Conservation (phyloP, 1,140 invertebrate genomes). For the Anastrepha obliqua region DNA sequence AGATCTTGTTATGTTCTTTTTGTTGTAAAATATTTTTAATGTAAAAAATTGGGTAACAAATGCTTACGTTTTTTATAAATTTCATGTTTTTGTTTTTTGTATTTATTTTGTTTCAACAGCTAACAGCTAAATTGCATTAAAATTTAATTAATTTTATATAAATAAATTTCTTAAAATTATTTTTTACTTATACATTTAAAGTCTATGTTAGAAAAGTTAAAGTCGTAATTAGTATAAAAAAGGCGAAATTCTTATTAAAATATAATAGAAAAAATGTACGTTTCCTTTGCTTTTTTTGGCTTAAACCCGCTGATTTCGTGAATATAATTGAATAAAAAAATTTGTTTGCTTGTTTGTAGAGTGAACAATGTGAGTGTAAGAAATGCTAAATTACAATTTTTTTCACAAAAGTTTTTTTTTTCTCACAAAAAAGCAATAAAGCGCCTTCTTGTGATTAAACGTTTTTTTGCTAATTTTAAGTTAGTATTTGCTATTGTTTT, state of each 20-base stretch:
- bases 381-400: background rate
- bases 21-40: slow-evolving; percentile 43
- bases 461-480: background rate
- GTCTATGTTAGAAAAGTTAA: slow-evolving; percentile 28
- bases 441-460: background rate
- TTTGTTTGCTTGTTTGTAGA: slow-evolving; percentile 3
- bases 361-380: background rate
- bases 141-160: slow-evolving; percentile 23
- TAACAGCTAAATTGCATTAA: slow-evolving; percentile 37
- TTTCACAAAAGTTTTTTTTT: background rate
- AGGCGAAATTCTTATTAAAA: slow-evolving; percentile 39
- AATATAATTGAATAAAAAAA: too few relatives aligned
- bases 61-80: slow-evolving; percentile 51
- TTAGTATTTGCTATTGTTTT: slow-evolving; percentile 58
- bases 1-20: slow-evolving; percentile 22
- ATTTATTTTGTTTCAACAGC: slow-evolving; percentile 28
- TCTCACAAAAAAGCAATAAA: background rate
- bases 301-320: background rate
- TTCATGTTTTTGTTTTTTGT: slow-evolving; percentile 39
- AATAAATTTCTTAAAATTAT: slow-evolving; percentile 32
- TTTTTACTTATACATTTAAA: background rate
- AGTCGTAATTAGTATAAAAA: slow-evolving; percentile 20
- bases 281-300: slow-evolving; percentile 22
- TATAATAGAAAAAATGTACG: slow-evolving; percentile 33
- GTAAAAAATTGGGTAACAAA: slow-evolving; percentile 35